These are phyloP conservation scores for Agapetus fuscipes DNA, from an alignment of 2,888 invertebrate genomes.

Conservation along the genomic window DNA sequence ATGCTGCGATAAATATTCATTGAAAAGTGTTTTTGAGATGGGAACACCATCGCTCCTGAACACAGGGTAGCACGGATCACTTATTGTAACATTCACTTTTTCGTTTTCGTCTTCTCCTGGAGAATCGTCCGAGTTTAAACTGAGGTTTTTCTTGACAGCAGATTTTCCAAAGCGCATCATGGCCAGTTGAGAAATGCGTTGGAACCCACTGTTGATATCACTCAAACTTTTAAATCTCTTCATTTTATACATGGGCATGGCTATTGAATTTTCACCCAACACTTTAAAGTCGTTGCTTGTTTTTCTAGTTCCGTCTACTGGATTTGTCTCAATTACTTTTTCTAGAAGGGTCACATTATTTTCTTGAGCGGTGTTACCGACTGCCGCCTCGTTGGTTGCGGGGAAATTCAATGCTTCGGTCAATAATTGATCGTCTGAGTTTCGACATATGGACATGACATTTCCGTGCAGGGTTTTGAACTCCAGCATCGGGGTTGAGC, in stretches of 20 bases:
- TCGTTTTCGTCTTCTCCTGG: slow-evolving; percentile 32
- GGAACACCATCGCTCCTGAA: slow-evolving; percentile 65
- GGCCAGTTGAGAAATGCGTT: slow-evolving; percentile 46
- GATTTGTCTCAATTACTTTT: no score
- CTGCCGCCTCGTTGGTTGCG: no score
- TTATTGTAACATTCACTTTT: slow-evolving; percentile 56
- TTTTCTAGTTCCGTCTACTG: slow-evolving; percentile 29
- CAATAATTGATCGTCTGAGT: slow-evolving; percentile 38
- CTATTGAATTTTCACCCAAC: slow-evolving; percentile 39
- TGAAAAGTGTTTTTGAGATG: slow-evolving; percentile 62
- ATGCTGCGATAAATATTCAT: slow-evolving; percentile 58
- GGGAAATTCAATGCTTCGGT: slow-evolving; percentile 15
- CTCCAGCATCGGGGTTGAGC: slow-evolving; percentile 70
- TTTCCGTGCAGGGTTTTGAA: slow-evolving; percentile 64
- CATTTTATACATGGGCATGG: slow-evolving; percentile 36
- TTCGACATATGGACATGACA: slow-evolving; percentile 64
- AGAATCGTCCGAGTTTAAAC: slow-evolving; percentile 27
- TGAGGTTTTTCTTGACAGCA: slow-evolving; percentile 28
- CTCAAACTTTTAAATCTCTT: slow-evolving; percentile 48
- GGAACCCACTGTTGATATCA: slow-evolving; percentile 53
- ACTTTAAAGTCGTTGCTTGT: slow-evolving; percentile 13
- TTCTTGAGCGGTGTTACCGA: slow-evolving; percentile 29
- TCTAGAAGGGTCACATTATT: no score
- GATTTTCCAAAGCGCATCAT: slow-evolving; percentile 42
- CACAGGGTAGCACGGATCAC: slow-evolving; percentile 70